phyloP scores from a whole-genome alignment of 2,113 vertebrate genomes.

The Salminus brasiliensis region DNA sequence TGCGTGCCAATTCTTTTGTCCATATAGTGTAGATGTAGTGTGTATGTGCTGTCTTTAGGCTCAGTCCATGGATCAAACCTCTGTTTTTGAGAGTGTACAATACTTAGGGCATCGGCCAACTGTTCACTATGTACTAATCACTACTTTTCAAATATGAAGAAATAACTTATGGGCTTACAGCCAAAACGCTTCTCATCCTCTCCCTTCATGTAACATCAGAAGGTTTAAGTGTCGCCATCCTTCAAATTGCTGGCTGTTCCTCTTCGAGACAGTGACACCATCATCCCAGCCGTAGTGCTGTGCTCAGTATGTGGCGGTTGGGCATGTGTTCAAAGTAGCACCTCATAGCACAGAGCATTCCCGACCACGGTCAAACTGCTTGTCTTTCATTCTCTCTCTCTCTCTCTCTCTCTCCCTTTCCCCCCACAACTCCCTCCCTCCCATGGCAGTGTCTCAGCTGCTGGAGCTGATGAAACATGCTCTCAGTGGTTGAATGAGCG shows the following conservation, averaged over 20 bases:
- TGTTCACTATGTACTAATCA: neutral
- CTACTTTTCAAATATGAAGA: neutral
- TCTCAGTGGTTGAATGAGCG: slow-evolving; percentile 34
- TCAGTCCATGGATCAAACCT: too few species aligned
- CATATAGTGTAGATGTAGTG: too few species aligned
- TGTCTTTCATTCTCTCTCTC: slow-evolving; percentile 48
- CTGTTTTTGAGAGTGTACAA: too few species aligned
- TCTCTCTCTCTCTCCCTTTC: neutral
- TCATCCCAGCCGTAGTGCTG: slow-evolving; percentile 24
- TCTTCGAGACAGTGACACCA: neutral
- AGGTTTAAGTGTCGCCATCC: slow-evolving; percentile 10
- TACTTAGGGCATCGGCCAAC: neutral
- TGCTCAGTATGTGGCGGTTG: slow-evolving; percentile 12
- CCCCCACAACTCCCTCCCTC: neutral
- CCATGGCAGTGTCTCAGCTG: slow-evolving; percentile 61
- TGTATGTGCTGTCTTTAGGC: too few species aligned
- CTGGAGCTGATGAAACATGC: slow-evolving; percentile 67
- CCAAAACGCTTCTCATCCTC: neutral
- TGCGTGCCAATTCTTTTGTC: too few species aligned
- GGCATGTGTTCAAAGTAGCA: slow-evolving; percentile 39
- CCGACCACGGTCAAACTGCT: slow-evolving; percentile 46
- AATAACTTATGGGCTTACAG: neutral
- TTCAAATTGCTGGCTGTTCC: neutral
- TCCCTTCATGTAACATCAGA: neutral
- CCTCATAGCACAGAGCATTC: slow-evolving; percentile 46